Base-by-base conservation (phyloP, 2,888 invertebrate species). In the Calameuta pallipes region DNA sequence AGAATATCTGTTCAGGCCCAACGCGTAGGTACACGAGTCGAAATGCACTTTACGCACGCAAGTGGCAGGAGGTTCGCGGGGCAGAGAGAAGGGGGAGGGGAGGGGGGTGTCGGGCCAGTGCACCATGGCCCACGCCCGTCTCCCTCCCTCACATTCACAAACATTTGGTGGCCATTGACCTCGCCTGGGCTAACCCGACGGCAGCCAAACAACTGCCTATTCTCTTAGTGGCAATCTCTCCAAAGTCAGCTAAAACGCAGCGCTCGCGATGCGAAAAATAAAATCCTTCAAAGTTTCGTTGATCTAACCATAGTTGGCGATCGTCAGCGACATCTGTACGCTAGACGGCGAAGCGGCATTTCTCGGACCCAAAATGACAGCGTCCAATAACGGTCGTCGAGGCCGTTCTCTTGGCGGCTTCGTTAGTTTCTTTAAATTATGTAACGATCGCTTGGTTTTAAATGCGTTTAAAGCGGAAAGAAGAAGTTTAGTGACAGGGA, bases 141-240 rank as follows among this genome's bases (percentile, higher is more conserved):
- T 78, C 77, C 82, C 77, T 76, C 78, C 69, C 84, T 80, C 84
- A 85, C 86, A 88, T 89, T 90, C 89, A 88, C 89, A 88, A 90
- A 89, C 90, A 89, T 90, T 90, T 86, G 89, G 88, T 87, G 89
- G 90, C 87, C 91, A 85, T 90, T 89, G 90, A 90, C 90, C 90
- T 85, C 84, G 81, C 77, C 82, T 56, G 84, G 87, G 86, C 87
- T 89, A 89, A 89, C 89, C 88, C 89, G 87, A 87, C 89, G 86
- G 87, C 88, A 85, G 86, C 84, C 82, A 85, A 86, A 85, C 89
- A 90, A 89, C 85, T 88, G 87, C 88, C 88, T 85, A 87, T 87
- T 89, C 86, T 86, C 85, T 83, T 79, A 75, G 76, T 80, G 79
- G 78, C 78, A 78, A 74, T 31, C 68, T 76, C 78, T 80, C 77